Evolutionary conservation across 2,888 invertebrate species (phyloP).

Genomic region (Thyatira batis): DNA sequence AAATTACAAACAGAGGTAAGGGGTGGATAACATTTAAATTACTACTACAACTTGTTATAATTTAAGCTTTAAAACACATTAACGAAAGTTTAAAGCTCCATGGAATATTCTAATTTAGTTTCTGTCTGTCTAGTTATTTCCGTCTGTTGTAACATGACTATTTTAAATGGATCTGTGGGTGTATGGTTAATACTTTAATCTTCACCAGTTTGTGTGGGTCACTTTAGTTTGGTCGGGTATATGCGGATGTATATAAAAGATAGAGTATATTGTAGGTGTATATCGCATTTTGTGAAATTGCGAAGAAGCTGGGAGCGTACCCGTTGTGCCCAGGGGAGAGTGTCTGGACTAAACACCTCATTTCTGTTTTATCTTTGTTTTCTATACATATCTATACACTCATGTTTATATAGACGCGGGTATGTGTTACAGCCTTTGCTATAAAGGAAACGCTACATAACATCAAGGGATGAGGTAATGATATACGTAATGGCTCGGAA

Average conservation of each 20-base stretch:
- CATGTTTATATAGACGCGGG: slow-evolving; percentile 7
- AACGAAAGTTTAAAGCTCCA: slow-evolving; percentile 63
- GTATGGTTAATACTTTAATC: slow-evolving; percentile 32
- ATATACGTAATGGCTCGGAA: slow-evolving; percentile 6
- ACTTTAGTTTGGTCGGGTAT: slow-evolving; percentile 47
- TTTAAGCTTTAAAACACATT: slow-evolving; percentile 46
- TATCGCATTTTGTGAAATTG: slow-evolving; percentile 75
- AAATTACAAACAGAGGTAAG: neutral
- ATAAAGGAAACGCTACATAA: slow-evolving; percentile 10
- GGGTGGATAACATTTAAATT: neutral
- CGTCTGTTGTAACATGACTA: slow-evolving; percentile 59
- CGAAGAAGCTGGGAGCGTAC: slow-evolving; percentile 62
- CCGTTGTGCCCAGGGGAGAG: slow-evolving; percentile 65
- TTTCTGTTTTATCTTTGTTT: slow-evolving; percentile 55
- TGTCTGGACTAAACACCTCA: slow-evolving; percentile 75
- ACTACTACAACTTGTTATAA: neutral
- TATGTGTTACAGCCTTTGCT: neutral
- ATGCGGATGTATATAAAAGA: slow-evolving; percentile 44
- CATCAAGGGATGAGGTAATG: slow-evolving; percentile 6
- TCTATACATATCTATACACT: slow-evolving; percentile 38
- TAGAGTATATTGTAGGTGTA: slow-evolving; percentile 54
- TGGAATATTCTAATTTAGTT: slow-evolving; percentile 75
- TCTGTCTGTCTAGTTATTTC: slow-evolving; percentile 73
- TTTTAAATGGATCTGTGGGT: slow-evolving; percentile 43
- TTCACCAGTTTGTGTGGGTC: slow-evolving; percentile 38